Evolutionary conservation across 2,797 vertebrate species (phyloP), one percentile per base, ranked within the genome.

Genomic region (Peromyscus nudipes): DNA sequence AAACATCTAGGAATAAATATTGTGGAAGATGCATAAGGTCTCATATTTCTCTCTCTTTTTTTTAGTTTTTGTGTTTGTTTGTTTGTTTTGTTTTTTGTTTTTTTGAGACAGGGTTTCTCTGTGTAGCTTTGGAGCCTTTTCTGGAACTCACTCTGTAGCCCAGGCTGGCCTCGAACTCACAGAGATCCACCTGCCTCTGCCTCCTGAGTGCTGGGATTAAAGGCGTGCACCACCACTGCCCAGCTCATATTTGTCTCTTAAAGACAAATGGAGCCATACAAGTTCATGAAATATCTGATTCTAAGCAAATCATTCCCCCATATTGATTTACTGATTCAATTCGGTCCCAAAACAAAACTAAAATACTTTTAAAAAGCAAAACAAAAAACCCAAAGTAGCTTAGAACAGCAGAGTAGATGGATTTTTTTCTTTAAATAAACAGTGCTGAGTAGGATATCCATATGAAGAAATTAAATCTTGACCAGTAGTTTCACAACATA

Each of bases 311-410:
- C 71, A 91, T 90, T 67, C 52, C 27, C 55, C 55, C 34, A 93
- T 79, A 94, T 27, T 60, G 55, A 93, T 93, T 94, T 85, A 91
- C 27, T 80, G 52, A 96, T 71, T 94, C 73, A 96, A 94, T 80
- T 95, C 14, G 80, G 95, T 79, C 77, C n/a, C 81, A 37, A 60
- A 40, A 73, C 37, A 57, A 60, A 40, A 73, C n/a, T 8, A 82
- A 82, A 82, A 60, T 67, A 60, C 13, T 23, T 60, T 37, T 25
- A 57, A 55, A 92, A 21, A 43, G 92, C 3, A 34, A 79, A 52
- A 31, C 31, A 76, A 49, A 79, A 81, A 81, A 55, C 10, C 34
- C 49, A 37, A 60, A 29, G 23, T 82, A 89, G 57, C 65, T 67
- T 4, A 85, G 49, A 77, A 81, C 6, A 92, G 34, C 37, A 82